Conservation (phyloP, 2,113 vertebrate genomes). For the Eudyptes chrysolophus region DNA sequence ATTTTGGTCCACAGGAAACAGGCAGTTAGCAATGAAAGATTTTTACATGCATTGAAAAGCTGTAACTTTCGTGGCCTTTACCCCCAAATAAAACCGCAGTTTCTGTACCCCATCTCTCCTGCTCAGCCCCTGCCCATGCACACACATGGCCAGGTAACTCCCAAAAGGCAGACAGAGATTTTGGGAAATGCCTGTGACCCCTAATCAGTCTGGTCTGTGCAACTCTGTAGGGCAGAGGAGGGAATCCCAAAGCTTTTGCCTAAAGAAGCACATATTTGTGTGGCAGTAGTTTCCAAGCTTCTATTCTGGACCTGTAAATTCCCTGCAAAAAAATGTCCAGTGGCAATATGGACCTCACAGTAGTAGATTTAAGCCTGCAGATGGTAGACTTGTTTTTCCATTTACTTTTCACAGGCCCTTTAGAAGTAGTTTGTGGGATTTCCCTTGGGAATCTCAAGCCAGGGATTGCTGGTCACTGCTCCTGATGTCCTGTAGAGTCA, state of each 20-base stretch:
- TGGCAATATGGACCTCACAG: background rate
- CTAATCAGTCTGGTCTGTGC: background rate
- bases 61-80: background rate
- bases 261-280: background rate
- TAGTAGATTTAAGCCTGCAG: background rate
- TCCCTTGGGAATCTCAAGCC: background rate
- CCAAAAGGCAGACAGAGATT: background rate
- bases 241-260: background rate
- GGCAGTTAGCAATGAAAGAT: background rate
- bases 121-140: background rate
- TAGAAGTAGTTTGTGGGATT: background rate
- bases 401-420: background rate
- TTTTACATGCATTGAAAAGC: background rate
- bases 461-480: background rate
- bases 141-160: background rate
- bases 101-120: background rate
- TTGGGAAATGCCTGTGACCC: background rate
- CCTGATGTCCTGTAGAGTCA: background rate
- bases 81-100: background rate
- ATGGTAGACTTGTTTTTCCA: background rate
- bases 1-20: background rate
- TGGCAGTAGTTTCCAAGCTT: background rate
- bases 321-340: background rate
- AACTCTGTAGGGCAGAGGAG: background rate
- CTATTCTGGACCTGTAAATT: background rate